Percentiles rank a stretch among this genome's conserved stretches.
Conservation (phyloP, 1,140 invertebrate species). For the Bombus breviceps region DNA sequence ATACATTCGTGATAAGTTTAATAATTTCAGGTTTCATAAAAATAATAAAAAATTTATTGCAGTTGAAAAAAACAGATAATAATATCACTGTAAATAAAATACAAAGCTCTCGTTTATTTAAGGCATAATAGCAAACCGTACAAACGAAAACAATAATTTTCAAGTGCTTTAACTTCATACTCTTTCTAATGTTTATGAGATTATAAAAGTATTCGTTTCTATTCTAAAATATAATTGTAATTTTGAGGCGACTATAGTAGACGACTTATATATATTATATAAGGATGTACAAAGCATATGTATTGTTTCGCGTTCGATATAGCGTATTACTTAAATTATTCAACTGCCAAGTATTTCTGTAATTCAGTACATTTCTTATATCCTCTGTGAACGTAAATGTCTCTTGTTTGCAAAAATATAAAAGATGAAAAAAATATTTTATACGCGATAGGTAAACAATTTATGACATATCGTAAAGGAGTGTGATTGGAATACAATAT, state of each 20-base stretch:
- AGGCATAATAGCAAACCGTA: background rate
- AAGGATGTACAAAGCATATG: background rate
- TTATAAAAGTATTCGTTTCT: slow-evolving; percentile 42
- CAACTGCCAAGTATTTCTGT: slow-evolving; percentile 33
- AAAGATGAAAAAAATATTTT: background rate
- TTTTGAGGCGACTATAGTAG: slow-evolving; percentile 3
- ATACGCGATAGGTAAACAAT: too few relatives aligned
- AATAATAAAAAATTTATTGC: background rate
- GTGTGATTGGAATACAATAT: background rate
- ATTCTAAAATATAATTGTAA: background rate
- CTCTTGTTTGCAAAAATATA: background rate
- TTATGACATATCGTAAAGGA: slow-evolving; percentile 24
- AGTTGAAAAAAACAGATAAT: background rate
- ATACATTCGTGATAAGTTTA: too few relatives aligned
- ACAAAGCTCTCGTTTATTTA: background rate
- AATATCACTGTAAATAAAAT: background rate
- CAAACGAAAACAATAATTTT: slow-evolving; percentile 19
- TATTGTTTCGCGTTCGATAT: slow-evolving; percentile 5
- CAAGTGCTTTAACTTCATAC: slow-evolving; percentile 7
- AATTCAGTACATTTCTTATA: background rate
- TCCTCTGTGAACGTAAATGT: background rate
- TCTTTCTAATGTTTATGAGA: slow-evolving; percentile 35
- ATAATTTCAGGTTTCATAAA: background rate
- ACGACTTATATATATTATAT: too few relatives aligned
- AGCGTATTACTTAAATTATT: background rate